These are phyloP conservation scores for Cairina moschata DNA, from an alignment of 2,113 vertebrate genomes.

Conservation along the genomic window DNA sequence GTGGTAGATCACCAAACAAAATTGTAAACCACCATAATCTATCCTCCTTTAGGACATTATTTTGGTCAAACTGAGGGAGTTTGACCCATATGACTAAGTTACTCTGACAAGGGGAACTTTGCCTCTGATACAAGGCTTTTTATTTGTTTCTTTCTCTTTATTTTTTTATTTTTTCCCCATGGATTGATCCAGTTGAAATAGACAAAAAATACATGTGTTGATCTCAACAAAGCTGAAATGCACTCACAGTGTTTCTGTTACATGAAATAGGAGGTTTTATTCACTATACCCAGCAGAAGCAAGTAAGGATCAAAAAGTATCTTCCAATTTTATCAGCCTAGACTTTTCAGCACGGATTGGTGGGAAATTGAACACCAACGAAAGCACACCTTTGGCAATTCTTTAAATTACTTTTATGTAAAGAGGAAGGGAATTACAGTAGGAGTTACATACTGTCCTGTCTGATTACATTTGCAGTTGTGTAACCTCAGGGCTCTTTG, in stretches of 20 bases:
- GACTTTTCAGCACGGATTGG: not conserved
- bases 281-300: not conserved
- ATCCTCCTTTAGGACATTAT: not conserved
- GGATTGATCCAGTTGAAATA: not conserved
- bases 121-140: not conserved
- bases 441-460: not conserved
- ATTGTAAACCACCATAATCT: not conserved
- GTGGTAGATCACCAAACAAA: not conserved
- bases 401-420: not conserved
- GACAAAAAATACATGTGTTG: not conserved
- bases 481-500: not conserved
- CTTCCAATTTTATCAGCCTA: not conserved
- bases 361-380: not conserved
- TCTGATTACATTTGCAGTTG: not conserved
- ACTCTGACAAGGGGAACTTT: not conserved
- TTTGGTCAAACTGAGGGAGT: not conserved
- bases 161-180: not conserved
- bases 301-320: not conserved
- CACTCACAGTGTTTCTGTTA: not conserved
- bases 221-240: not conserved
- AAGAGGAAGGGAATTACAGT: not conserved
- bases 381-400: not conserved
- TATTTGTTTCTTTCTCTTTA: not conserved
- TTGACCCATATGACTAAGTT: not conserved
- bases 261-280: fast-evolving